Percentiles rank a stretch among this genome's conserved stretches.
These are phyloP conservation scores for Danionella cerebrum DNA, from an alignment of 2,113 vertebrate genomes.

Conservation along the genomic window DNA sequence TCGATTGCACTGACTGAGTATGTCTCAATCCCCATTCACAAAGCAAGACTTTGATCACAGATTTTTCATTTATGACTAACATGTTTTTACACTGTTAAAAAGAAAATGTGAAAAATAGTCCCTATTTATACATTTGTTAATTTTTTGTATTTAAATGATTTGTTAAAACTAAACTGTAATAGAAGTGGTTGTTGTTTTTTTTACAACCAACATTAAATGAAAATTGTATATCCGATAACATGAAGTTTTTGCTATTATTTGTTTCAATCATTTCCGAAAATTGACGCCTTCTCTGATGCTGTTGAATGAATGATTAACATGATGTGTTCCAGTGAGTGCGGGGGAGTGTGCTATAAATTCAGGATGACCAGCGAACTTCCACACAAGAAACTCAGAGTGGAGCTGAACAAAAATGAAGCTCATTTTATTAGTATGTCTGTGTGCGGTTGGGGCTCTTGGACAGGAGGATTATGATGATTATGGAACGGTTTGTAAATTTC, in stretches of 20 bases:
- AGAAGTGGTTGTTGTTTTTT: too few species aligned
- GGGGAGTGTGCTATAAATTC: slow-evolving; percentile 16
- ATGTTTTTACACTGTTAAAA: too few species aligned
- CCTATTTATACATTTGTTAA: too few species aligned
- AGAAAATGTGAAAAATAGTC: too few species aligned
- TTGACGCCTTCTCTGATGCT: background rate
- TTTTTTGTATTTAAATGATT: too few species aligned
- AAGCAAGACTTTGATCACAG: background rate
- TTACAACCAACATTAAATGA: too few species aligned
- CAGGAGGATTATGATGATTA: slow-evolving; percentile 45
- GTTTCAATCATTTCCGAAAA: slow-evolving; percentile 21
- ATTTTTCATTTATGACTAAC: too few species aligned
- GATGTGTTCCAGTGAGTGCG: background rate
- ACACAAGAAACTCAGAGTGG: background rate
- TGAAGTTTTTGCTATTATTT: background rate
- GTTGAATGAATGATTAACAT: slow-evolving; percentile 24
- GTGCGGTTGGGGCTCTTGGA: slow-evolving; percentile 32
- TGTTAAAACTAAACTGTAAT: too few species aligned
- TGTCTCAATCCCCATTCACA: background rate
- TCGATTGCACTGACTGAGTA: background rate
- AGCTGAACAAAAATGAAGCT: slow-evolving; percentile 48
- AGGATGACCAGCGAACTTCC: background rate
- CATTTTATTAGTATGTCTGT: slow-evolving; percentile 49
- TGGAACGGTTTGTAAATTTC: slow-evolving; percentile 36
- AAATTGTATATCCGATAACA: too few species aligned